Conservation (phyloP, 2,888 invertebrate species). For the Drosophila mercatorum region DNA sequence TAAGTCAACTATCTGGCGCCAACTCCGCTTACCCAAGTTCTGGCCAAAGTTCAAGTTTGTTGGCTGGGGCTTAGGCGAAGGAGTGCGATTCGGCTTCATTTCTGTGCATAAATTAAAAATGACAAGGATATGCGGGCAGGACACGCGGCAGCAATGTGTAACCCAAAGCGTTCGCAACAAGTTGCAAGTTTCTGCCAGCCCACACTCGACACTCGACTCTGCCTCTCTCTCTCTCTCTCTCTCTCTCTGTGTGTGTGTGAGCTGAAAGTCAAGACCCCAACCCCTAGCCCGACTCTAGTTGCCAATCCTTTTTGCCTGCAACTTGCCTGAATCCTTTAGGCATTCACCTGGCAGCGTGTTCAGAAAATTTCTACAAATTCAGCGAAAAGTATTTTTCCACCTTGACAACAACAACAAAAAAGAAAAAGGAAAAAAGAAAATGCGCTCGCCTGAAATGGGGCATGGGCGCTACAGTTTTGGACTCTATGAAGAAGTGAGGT, state of each 20-base stretch:
- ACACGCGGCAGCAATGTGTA: slow-evolving; percentile 40
- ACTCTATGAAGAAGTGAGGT: slow-evolving; percentile 4
- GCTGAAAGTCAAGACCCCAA: slow-evolving; percentile 18
- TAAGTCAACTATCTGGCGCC: slow-evolving; percentile 57
- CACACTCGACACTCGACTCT: neutral
- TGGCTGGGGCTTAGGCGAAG: neutral
- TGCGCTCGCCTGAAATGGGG: slow-evolving; percentile 20
- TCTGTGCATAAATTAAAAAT: slow-evolving; percentile 72
- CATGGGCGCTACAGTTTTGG: slow-evolving; percentile 10
- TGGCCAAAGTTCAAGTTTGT: slow-evolving; percentile 50
- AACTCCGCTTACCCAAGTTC: slow-evolving; percentile 27
- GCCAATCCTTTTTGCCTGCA: slow-evolving; percentile 13
- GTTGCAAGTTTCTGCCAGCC: slow-evolving; percentile 58
- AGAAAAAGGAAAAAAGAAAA: slow-evolving; percentile 37
- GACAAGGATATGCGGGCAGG: slow-evolving; percentile 73
- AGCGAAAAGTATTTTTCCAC: slow-evolving; percentile 79
- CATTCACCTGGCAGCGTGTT: slow-evolving; percentile 39
- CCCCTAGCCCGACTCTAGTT: neutral
- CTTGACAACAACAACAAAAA: slow-evolving; percentile 38
- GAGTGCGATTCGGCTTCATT: slow-evolving; percentile 36
- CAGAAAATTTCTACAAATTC: slow-evolving; percentile 75
- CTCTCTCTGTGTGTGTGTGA: slow-evolving; percentile 14
- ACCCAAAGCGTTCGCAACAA: slow-evolving; percentile 63
- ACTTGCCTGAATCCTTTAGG: slow-evolving; percentile 36
- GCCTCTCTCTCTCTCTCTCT: too few relatives aligned